Evolutionary conservation across 2,797 vertebrate genomes (phyloP), one percentile per base, ranked within the genome.

Genomic region (Bucorvus abyssinicus): DNA sequence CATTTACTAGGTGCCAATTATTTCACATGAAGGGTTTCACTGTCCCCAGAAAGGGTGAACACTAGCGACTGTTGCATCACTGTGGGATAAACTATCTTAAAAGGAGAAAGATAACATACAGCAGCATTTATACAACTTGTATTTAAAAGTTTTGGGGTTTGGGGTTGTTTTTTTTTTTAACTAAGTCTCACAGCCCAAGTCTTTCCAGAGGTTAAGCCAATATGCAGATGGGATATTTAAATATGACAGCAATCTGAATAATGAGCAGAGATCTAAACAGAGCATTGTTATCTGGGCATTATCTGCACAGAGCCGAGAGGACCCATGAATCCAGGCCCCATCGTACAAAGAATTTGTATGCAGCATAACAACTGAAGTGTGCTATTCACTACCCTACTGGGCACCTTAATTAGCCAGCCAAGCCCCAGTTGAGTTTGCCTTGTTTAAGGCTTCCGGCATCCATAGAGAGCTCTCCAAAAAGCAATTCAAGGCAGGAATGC

Each of bases 361-460:
- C 73, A 69, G 40, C 23, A 2, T 1, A 52, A 71, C 1, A 82
- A 40, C 23, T 9, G 2, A 11, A 93, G 24, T 10, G 74, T 24
- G 63, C 56, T 22, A 26, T 36, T 84, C 77, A 61, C 42, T 27
- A 6, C 47, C 75, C 44, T 52, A 29, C n/a, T 14, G 3, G 34
- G 36, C 47, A 69, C 63, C 55, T 57, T 49, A 47, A 79, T 82
- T 59, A 84, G 67, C n/a, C 90, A 94, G 70, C n/a, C 71, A 89
- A 93, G 67, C 38, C 44, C 0, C 0, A 81, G 45, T 6, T 13
- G 60, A 26, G 56, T 10, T 59, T 77, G 63, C 52, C 90, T 95
- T 56, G 21, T 90, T 63, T 73, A 87, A 84, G 70, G 86, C 70
- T 96, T 95, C 90, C 32, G 5, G 88, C 63, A 82, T 82, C 70